Conservation (phyloP, 2,113 vertebrate species). For the Grallaria varia region DNA sequence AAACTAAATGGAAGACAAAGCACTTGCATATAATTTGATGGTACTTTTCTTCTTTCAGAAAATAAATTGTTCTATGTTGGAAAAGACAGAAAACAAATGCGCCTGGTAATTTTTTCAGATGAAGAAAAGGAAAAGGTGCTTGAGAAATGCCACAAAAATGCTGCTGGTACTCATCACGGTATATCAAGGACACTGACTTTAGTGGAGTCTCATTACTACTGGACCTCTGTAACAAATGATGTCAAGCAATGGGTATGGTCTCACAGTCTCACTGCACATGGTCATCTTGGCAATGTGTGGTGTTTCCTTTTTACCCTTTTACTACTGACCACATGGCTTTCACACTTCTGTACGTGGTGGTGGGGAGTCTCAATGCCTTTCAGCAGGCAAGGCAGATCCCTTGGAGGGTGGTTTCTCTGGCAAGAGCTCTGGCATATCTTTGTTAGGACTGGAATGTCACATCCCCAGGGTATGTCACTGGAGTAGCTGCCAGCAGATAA, state of each 20-base stretch:
- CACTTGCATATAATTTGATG: background rate
- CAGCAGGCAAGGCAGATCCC: background rate
- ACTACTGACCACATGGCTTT: background rate
- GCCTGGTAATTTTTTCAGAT: slow-evolving; percentile 75
- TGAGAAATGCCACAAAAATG: slow-evolving; percentile 70
- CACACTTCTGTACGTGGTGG: too few relatives aligned
- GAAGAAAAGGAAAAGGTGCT: slow-evolving; percentile 77
- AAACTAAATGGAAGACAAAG: background rate
- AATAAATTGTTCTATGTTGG: slow-evolving; percentile 77
- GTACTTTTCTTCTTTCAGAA: slow-evolving; percentile 67
- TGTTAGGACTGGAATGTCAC: background rate
- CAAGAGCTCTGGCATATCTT: background rate
- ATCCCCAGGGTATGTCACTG: background rate
- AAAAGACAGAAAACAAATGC: slow-evolving; percentile 77
- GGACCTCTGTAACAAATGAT: slow-evolving; percentile 77
- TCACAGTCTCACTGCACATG: background rate
- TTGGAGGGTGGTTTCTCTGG: background rate
- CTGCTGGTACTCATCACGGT: slow-evolving; percentile 70
- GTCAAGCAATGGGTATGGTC: slow-evolving; percentile 80
- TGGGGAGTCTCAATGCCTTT: background rate
- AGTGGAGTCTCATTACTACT: slow-evolving; percentile 76
- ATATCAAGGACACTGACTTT: slow-evolving; percentile 77
- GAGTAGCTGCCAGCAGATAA: background rate
- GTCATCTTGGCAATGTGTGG: background rate
- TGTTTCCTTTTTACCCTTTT: background rate